Percentiles rank a stretch among this genome's conserved stretches.
phyloP scores from a whole-genome alignment of 2,113 vertebrate genomes.

The Microcebus tavaratra region DNA sequence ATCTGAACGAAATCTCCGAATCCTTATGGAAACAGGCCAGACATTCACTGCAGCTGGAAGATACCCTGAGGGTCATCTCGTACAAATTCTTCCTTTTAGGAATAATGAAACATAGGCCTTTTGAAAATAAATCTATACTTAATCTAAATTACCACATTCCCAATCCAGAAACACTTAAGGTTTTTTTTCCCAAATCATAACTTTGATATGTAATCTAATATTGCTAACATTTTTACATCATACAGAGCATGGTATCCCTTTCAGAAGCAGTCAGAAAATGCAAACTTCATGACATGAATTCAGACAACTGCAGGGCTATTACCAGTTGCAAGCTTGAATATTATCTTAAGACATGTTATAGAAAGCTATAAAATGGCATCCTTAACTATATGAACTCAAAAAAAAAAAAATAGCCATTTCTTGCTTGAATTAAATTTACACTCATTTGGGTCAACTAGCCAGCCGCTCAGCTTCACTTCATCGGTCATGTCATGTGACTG shows the following conservation, averaged over 20 bases:
- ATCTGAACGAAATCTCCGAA: constrained; percentile 26
- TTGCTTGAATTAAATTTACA: constrained; percentile 57
- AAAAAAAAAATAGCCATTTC: constrained; percentile 29
- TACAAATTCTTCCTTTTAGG: constrained; percentile 33
- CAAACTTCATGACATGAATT: constrained; percentile 23
- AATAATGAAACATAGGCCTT: constrained; percentile 13
- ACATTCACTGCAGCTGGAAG: neutral
- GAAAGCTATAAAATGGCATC: constrained; percentile 51
- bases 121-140: neutral
- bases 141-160: constrained; percentile 44
- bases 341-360: neutral
- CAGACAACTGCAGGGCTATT: neutral
- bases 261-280: constrained; percentile 45
- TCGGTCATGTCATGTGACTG: constrained; percentile 68
- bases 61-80: neutral
- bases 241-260: neutral
- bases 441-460: constrained; percentile 60
- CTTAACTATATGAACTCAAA: constrained; percentile 37
- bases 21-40: neutral
- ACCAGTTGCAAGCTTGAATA: neutral
- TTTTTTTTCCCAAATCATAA: neutral
- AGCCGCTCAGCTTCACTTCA: constrained; percentile 50
- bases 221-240: neutral
- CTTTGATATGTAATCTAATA: constrained; percentile 31
- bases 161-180: neutral